phyloP scores from a whole-genome alignment of 1,140 invertebrate genomes.

The Bradynema listronoti region DNA sequence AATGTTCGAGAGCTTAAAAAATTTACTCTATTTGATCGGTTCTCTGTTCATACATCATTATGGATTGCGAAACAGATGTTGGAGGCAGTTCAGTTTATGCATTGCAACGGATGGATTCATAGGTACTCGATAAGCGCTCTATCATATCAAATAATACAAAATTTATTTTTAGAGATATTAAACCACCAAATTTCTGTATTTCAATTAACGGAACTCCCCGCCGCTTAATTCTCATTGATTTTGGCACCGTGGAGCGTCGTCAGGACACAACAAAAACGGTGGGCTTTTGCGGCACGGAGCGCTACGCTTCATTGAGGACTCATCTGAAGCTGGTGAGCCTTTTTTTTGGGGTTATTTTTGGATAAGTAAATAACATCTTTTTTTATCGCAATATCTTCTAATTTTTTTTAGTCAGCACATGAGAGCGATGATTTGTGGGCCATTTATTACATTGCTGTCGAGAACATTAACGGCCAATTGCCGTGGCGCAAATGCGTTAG shows the following conservation, averaged over 20 bases:
- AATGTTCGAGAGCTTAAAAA: conserved; percentile 9
- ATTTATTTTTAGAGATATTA: conserved; percentile 8
- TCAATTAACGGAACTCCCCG: neutral
- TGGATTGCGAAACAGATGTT: conserved; percentile 10
- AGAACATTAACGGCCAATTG: conserved; percentile 14
- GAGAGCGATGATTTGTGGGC: conserved; percentile 15
- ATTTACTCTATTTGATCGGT: conserved; percentile 6
- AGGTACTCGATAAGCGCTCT: neutral
- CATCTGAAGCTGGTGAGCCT: too few species aligned
- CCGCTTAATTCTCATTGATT: neutral
- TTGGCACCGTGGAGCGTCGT: neutral
- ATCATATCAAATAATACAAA: too few species aligned
- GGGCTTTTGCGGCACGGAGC: neutral
- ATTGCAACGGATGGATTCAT: conserved; percentile 12
- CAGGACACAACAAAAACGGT: neutral
- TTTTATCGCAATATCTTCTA: too few species aligned
- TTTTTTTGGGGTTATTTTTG: too few species aligned
- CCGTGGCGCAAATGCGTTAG: conserved; percentile 1
- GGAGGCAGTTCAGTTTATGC: neutral
- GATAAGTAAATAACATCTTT: too few species aligned
- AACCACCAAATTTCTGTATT: conserved; percentile 9
- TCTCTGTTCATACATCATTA: neutral
- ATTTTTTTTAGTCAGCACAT: too few species aligned
- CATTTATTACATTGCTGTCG: conserved; percentile 14
- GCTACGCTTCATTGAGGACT: neutral